Conservation (phyloP, 2,113 vertebrate genomes). For the Datnioides undecimradiatus region DNA sequence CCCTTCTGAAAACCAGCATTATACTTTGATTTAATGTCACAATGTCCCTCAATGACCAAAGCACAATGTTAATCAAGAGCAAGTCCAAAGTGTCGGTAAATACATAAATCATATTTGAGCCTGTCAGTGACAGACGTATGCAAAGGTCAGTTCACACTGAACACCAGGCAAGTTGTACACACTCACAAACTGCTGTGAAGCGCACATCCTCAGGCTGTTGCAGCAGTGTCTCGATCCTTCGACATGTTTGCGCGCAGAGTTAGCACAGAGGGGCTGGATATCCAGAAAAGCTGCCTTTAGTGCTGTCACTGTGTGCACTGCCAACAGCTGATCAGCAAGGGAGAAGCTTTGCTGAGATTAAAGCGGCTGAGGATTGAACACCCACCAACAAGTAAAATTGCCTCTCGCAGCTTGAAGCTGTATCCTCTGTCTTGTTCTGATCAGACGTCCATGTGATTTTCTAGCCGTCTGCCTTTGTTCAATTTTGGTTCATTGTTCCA, state of each 20-base stretch:
- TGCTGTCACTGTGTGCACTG: not conserved
- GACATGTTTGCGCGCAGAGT: not conserved
- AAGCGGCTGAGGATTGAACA: slow-evolving; percentile 17
- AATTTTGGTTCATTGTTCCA: not conserved
- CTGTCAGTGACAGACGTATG: too few species aligned
- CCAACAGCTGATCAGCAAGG: slow-evolving; percentile 24
- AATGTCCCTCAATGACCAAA: too few species aligned
- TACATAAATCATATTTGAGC: not conserved
- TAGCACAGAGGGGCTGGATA: not conserved
- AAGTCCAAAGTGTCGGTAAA: too few species aligned
- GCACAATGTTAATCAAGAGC: not conserved
- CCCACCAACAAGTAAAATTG: slow-evolving; percentile 9
- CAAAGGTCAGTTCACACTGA: not conserved
- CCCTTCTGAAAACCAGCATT: not conserved
- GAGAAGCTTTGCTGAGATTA: slow-evolving; percentile 33
- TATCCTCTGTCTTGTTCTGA: not conserved
- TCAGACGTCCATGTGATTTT: slow-evolving; percentile 1
- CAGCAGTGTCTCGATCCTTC: not conserved
- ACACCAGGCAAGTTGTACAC: not conserved
- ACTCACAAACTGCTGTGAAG: not conserved
- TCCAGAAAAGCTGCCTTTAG: not conserved
- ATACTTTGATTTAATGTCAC: not conserved
- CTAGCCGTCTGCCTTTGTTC: not conserved
- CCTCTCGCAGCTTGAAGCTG: not conserved
- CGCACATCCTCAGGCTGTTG: not conserved